phyloP scores from a whole-genome alignment of 2,113 vertebrate species.

The Emydocephalus ijimae region DNA sequence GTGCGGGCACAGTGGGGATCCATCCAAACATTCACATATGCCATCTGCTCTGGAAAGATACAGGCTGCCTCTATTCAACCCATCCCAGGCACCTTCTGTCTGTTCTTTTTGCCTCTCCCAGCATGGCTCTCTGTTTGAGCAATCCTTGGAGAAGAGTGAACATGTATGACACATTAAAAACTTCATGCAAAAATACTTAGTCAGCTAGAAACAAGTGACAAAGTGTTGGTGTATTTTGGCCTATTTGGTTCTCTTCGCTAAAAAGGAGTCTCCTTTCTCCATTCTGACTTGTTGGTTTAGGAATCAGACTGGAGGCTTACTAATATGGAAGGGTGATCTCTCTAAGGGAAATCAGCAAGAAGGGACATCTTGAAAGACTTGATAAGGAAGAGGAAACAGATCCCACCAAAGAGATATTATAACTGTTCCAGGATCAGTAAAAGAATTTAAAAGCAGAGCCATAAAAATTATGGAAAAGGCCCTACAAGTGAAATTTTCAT shows the following conservation, averaged over 20 bases:
- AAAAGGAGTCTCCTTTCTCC: not conserved
- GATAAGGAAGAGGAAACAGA: rapidly evolving
- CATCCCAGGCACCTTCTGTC: conserved; percentile 15
- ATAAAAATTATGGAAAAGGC: not conserved
- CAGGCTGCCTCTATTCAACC: not conserved
- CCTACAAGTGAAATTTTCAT: not conserved
- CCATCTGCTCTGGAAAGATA: not conserved
- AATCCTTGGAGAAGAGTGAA: not conserved
- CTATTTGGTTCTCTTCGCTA: not conserved
- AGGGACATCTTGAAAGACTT: not conserved
- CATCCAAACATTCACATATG: not conserved
- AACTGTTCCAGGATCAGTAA: not conserved
- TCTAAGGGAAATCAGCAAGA: not conserved
- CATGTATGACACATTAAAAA: conserved; percentile 19
- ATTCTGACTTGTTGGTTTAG: not conserved
- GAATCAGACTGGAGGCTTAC: not conserved
- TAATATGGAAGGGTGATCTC: rapidly evolving
- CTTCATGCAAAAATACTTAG: conserved; percentile 34
- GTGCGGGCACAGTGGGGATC: not conserved
- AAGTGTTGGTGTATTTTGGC: conserved; percentile 32
- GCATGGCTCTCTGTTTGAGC: not conserved
- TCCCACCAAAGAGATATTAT: not conserved
- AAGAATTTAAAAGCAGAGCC: not conserved
- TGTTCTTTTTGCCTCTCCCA: conserved; percentile 3
- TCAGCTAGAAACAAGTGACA: conserved; percentile 21